Evolutionary conservation across 2,888 invertebrate species (phyloP).

Genomic region (Escarpia spicata): DNA sequence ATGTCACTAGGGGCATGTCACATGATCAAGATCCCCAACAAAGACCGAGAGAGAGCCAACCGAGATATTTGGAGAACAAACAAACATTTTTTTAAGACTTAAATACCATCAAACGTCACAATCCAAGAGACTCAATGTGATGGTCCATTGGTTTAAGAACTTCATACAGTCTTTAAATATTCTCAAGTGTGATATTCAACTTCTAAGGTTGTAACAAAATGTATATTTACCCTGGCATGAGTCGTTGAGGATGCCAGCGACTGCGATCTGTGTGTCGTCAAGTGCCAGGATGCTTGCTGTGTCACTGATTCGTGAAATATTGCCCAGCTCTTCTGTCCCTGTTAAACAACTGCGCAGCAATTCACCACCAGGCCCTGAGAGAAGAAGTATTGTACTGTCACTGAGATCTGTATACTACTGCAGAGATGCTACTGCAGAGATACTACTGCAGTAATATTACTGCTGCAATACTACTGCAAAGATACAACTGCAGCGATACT

Average conservation of each 20-base stretch:
- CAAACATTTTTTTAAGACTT: no score
- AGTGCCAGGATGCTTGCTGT: constrained; percentile 37
- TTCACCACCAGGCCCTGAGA: neutral
- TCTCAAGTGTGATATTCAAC: neutral
- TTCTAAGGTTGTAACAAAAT: no score
- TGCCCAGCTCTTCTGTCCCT: neutral
- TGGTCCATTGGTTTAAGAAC: no score
- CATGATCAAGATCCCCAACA: no score
- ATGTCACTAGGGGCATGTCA: no score
- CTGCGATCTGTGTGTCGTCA: constrained; percentile 43
- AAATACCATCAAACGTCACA: no score
- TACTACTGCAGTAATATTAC: no score
- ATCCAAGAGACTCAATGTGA: no score
- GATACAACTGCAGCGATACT: no score
- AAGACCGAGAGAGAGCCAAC: no score
- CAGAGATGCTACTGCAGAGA: neutral
- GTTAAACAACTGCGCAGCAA: neutral
- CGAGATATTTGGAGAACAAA: no score
- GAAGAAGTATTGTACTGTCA: neutral
- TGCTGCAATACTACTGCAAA: no score
- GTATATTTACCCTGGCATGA: neutral
- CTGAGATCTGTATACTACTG: neutral
- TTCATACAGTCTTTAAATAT: neutral
- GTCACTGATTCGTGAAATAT: neutral
- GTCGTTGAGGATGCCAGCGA: constrained; percentile 41